These are phyloP conservation scores for Gracilinanus agilis DNA, from an alignment of 2,113 vertebrate genomes.

Conservation along the genomic window DNA sequence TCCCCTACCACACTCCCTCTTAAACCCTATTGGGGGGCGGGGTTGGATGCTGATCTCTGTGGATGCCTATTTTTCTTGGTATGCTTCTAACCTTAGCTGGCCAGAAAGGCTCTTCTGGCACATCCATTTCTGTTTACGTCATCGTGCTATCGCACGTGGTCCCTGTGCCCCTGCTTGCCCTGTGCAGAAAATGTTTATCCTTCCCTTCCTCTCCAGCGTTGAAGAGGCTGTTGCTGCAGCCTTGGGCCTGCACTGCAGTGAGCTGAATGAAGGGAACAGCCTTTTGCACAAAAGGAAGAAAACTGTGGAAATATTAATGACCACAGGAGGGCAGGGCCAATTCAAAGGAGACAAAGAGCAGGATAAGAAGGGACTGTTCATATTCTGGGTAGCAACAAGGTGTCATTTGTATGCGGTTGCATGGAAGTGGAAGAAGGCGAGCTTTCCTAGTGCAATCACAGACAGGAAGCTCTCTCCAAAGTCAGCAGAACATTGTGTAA, in stretches of 20 bases:
- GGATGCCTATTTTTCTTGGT: neutral
- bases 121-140: neutral
- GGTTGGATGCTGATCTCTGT: neutral
- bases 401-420: constrained; percentile 6
- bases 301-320: neutral
- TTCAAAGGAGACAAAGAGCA: constrained; percentile 37
- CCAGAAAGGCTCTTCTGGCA: neutral
- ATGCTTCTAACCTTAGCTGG: neutral
- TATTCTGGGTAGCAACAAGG: constrained; percentile 43
- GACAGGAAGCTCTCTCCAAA: constrained; percentile 47
- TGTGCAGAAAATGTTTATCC: constrained; percentile 27
- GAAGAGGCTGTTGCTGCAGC: neutral
- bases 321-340: neutral
- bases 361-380: constrained; percentile 15
- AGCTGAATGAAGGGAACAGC: neutral
- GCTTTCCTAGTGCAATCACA: constrained; percentile 14
- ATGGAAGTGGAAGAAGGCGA: constrained; percentile 26
- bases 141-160: neutral
- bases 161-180: neutral
- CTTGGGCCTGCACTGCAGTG: constrained; percentile 8
- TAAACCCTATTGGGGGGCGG: neutral
- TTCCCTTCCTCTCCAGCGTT: constrained; percentile 15
- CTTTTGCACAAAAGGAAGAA: constrained; percentile 28
- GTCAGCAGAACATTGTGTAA: neutral
- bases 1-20: neutral